Evolutionary conservation across 2,888 invertebrate species (phyloP), one percentile per base, ranked within the genome.

Genomic region (Dolichopus griseipennis): DNA sequence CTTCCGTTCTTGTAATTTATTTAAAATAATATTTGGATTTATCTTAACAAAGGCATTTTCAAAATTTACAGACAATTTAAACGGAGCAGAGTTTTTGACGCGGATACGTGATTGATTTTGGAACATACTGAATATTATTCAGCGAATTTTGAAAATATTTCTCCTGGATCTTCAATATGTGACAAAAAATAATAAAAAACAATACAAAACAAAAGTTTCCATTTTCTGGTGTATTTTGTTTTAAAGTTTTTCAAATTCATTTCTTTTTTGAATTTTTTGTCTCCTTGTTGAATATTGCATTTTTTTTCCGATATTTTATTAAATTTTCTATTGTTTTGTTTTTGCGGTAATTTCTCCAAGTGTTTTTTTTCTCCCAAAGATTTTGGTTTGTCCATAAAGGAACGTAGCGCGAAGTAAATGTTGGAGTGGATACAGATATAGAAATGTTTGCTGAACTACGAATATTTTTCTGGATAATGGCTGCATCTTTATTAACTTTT

Each of bases 1-100:
- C 15, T 43, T 20, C 34, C 34, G 9, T 34, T 34, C 34, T 34
- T 34, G 34, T 34, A 41, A 20, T 66, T 66, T 43, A 9, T 66
- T 20, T 34, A 10, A 41, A 20, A 41, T 8, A 41, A 52, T 66
- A 43, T 67, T 27, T 67, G 22, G 10, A 33, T 34, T 33, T 37
- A 65, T 41, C 34, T n/a, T 65, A 37, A 33, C 65, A n/a, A 65
- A 65, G 5, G 65, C 65, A 4, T 65, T 65, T 34, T 65, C 33
- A 34, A 65, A 65, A n/a, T 65, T 34, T n/a, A 65, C 34, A 4
- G 65, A 34, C 20, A 65, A 41, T n/a, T n/a, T n/a, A 65, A 65
- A 33, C 15, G 27, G 34, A 33, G 15, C 34, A 18, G 9, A 34
- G 41, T 65, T 61, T 61, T 61, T 61, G 6, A 5, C 5, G n/a